These are phyloP conservation scores for Danionella dracula DNA, from an alignment of 2,797 vertebrate species.

Conservation along the genomic window DNA sequence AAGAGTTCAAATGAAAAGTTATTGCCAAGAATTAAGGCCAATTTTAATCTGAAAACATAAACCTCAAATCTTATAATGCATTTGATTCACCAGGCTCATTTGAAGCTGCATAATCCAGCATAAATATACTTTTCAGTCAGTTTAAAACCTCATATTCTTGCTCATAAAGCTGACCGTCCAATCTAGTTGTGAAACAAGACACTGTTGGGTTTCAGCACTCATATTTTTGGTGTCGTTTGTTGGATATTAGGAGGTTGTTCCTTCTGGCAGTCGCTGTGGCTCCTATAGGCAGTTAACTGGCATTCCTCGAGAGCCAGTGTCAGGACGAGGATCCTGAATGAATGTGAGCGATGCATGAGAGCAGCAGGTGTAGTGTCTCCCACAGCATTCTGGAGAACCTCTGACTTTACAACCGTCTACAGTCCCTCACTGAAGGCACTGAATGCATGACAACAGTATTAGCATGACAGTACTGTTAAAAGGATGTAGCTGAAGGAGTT, in stretches of 20 bases:
- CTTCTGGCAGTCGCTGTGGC: slow-evolving; percentile 55
- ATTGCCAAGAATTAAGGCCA: no score
- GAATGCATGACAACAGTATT: slow-evolving; percentile 16
- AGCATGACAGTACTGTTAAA: not conserved
- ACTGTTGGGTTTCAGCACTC: not conserved
- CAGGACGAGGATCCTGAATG: slow-evolving; percentile 60
- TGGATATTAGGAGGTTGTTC: slow-evolving; percentile 47
- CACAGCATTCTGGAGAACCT: slow-evolving; percentile 48
- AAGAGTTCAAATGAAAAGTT: no score
- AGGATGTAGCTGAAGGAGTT: not conserved
- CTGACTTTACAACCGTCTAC: slow-evolving; percentile 21
- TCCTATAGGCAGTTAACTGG: slow-evolving; percentile 48
- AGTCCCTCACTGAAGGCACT: not conserved
- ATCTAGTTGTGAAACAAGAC: slow-evolving; percentile 29
- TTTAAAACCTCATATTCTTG: not conserved
- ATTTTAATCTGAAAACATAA: no score
- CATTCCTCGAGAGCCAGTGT: slow-evolving; percentile 67
- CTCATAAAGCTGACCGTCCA: not conserved
- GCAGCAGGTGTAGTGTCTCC: slow-evolving; percentile 61
- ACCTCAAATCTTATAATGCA: no score
- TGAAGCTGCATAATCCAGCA: no score
- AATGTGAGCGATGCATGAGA: slow-evolving; percentile 57
- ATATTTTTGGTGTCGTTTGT: slow-evolving; percentile 51
- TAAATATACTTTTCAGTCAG: no score
- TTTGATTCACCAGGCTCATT: no score